phyloP scores from a whole-genome alignment of 1,140 invertebrate genomes.

The Ephestia elutella region DNA sequence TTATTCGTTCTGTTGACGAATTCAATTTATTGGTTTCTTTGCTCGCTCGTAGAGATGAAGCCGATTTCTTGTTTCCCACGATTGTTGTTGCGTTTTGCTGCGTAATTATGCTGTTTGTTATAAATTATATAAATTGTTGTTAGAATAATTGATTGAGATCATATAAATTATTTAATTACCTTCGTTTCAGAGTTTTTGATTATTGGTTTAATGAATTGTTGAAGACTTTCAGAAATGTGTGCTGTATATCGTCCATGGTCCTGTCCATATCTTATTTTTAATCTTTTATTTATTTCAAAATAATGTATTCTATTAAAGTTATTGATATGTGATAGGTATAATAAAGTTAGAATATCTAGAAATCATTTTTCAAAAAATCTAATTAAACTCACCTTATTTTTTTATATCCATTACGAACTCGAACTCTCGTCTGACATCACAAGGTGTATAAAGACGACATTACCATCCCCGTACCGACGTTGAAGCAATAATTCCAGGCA shows the following conservation, averaged over 20 bases:
- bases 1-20: slow-evolving; percentile 50
- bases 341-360: too few relatives aligned
- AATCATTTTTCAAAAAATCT: too few relatives aligned
- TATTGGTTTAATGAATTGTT: too few relatives aligned
- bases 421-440: neutral
- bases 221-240: too few relatives aligned
- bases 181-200: neutral
- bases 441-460: neutral
- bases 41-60: slow-evolving; percentile 10
- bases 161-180: neutral
- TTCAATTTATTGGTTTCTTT: slow-evolving; percentile 45
- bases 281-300: too few relatives aligned
- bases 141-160: neutral
- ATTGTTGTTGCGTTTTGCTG: slow-evolving; percentile 13
- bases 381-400: too few relatives aligned
- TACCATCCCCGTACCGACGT: slow-evolving; percentile 5
- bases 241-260: too few relatives aligned
- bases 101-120: slow-evolving; percentile 14
- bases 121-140: neutral
- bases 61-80: slow-evolving; percentile 28
- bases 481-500: slow-evolving; percentile 29
- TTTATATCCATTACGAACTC: too few relatives aligned
- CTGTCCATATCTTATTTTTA: too few relatives aligned
- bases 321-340: too few relatives aligned
- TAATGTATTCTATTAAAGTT: too few relatives aligned